These are phyloP conservation scores for Intellagama lesueurii DNA, from an alignment of 2,797 vertebrate genomes.

Conservation along the genomic window DNA sequence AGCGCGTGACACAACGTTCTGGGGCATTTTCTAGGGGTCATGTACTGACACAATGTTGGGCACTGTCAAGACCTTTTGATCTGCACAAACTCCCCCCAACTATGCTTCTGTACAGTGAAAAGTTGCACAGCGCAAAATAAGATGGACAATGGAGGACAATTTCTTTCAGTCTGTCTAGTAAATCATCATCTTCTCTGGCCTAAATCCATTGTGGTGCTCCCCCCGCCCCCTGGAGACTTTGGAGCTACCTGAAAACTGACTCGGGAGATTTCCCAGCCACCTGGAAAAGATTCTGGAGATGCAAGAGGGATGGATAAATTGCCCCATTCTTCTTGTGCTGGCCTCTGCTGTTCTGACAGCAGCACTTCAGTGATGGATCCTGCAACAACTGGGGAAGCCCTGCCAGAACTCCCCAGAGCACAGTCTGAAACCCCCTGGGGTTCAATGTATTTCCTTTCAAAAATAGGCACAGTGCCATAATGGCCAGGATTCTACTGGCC, in stretches of 20 bases:
- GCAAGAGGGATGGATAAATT: no score
- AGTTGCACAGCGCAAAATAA: neutral
- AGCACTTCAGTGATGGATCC: no score
- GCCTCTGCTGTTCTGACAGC: no score
- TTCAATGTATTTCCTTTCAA: neutral
- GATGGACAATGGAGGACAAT: neutral
- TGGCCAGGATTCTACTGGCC: no score
- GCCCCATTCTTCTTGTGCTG: no score
- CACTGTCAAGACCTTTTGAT: neutral
- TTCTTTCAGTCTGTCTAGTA: neutral
- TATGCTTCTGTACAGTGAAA: no score
- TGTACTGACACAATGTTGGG: neutral
- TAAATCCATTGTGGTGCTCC: no score
- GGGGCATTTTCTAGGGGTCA: neutral
- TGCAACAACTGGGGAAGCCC: neutral
- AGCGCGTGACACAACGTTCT: neutral
- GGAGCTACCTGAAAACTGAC: no score
- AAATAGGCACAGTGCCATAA: neutral
- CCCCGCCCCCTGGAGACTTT: no score
- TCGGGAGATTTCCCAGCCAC: no score
- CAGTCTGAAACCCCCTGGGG: neutral
- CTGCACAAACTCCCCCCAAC: neutral
- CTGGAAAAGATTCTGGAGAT: no score
- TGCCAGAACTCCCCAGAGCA: neutral
- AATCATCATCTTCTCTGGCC: no score